Evolutionary conservation across 2,888 invertebrate species (phyloP).

Genomic region (Pyrgus malvae): DNA sequence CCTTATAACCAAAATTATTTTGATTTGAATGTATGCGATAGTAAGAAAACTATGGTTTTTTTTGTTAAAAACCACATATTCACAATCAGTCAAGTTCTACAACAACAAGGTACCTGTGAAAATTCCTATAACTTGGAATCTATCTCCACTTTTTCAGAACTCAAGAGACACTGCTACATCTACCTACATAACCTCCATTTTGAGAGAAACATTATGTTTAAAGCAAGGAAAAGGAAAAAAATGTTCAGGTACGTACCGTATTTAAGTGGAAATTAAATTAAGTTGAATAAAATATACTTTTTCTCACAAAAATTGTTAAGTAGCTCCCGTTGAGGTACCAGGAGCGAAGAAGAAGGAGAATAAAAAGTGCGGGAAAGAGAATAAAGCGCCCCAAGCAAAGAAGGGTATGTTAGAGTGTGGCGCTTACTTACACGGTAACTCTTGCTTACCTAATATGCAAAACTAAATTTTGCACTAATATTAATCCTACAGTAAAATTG

Average conservation of each 20-base stretch:
- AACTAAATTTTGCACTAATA: slow-evolving; percentile 22
- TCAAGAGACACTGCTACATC: slow-evolving; percentile 78
- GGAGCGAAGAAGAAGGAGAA: slow-evolving; percentile 65
- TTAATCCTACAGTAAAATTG: slow-evolving; percentile 7
- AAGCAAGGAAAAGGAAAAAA: slow-evolving; percentile 79
- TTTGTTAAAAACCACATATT: too few relatives aligned
- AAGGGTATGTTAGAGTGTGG: slow-evolving; percentile 66
- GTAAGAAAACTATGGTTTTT: too few relatives aligned
- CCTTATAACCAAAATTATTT: too few relatives aligned
- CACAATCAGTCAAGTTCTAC: too few relatives aligned
- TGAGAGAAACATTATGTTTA: slow-evolving; percentile 83
- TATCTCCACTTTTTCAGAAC: slow-evolving; percentile 75
- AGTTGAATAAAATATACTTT: background rate
- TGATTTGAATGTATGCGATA: too few relatives aligned
- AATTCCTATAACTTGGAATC: too few relatives aligned
- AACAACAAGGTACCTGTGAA: too few relatives aligned
- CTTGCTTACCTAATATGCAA: slow-evolving; percentile 14
- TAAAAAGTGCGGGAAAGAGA: slow-evolving; percentile 71
- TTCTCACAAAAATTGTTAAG: slow-evolving; percentile 33
- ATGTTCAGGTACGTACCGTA: slow-evolving; percentile 57
- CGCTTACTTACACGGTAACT: slow-evolving; percentile 31
- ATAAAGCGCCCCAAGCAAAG: slow-evolving; percentile 58
- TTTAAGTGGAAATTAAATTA: background rate
- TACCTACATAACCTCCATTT: slow-evolving; percentile 79
- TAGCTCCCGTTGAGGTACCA: slow-evolving; percentile 58